These are phyloP conservation scores for Zapus hudsonius DNA, from an alignment of 2,113 vertebrate species.

Conservation along the genomic window DNA sequence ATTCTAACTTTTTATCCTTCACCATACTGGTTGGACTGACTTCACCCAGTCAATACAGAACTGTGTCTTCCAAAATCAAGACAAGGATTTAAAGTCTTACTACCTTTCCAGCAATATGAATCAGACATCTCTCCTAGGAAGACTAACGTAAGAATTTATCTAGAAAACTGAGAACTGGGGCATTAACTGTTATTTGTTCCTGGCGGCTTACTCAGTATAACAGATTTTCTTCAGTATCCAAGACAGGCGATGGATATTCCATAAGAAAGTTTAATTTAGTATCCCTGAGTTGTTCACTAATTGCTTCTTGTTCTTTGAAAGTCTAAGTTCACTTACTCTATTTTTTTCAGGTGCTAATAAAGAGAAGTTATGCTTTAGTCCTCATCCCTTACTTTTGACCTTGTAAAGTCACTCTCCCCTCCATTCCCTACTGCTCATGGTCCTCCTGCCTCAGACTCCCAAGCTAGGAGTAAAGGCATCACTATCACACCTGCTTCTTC, in stretches of 20 bases:
- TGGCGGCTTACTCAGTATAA: not conserved
- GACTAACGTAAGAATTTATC: constrained; percentile 18
- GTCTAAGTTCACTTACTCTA: not conserved
- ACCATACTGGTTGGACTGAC: not conserved
- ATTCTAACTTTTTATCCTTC: not conserved
- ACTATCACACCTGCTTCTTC: not conserved
- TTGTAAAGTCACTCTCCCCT: not conserved
- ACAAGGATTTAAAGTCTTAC: not conserved
- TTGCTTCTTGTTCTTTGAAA: constrained; percentile 7
- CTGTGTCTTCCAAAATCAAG: not conserved
- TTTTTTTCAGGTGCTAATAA: not conserved
- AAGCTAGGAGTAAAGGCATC: not conserved
- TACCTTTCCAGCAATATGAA: not conserved
- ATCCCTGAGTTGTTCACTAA: not conserved
- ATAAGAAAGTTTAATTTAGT: not conserved
- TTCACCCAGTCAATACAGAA: not conserved
- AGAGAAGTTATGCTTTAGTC: not conserved
- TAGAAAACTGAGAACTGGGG: not conserved
- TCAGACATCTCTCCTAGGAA: not conserved
- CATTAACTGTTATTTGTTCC: not conserved
- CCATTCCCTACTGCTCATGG: not conserved
- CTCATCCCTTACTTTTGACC: not conserved
- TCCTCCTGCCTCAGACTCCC: not conserved
- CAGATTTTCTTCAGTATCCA: not conserved
- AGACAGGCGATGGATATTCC: not conserved